phyloP scores from a whole-genome alignment of 1,140 invertebrate species.

The Apolygus lucorum region DNA sequence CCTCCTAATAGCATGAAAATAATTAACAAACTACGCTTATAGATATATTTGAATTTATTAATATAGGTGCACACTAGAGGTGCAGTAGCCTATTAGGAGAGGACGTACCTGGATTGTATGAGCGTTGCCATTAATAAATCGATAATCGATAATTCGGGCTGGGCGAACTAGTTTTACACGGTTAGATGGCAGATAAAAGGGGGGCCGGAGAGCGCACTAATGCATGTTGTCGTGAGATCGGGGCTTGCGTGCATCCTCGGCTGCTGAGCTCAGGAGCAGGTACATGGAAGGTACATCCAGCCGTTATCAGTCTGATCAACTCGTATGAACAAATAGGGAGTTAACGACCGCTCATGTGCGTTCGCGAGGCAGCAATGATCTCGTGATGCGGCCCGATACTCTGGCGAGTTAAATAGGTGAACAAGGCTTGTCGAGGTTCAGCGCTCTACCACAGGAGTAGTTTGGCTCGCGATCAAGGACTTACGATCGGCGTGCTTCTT shows the following conservation, averaged over 20 bases:
- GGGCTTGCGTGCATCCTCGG: not conserved
- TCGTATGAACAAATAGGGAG: not conserved
- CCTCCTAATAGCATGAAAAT: too few species aligned
- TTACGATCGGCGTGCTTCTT: too few species aligned
- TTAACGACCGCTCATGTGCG: not conserved
- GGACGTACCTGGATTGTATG: too few species aligned
- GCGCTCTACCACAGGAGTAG: too few species aligned
- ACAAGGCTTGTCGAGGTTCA: too few species aligned
- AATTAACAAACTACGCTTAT: too few species aligned
- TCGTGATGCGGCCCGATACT: not conserved
- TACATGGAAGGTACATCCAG: not conserved
- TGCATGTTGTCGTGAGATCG: not conserved
- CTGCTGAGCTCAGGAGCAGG: not conserved
- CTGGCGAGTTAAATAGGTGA: not conserved
- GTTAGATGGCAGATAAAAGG: not conserved
- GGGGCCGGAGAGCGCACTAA: not conserved
- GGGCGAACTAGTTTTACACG: not conserved
- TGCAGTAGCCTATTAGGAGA: too few species aligned
- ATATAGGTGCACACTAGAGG: too few species aligned
- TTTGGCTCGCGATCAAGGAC: too few species aligned
- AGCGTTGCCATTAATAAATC: not conserved
- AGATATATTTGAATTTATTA: too few species aligned
- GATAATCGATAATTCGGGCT: not conserved
- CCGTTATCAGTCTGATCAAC: not conserved
- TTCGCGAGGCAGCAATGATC: not conserved